Conservation (phyloP, 2,797 vertebrate species). For the Eulemur mongoz region DNA sequence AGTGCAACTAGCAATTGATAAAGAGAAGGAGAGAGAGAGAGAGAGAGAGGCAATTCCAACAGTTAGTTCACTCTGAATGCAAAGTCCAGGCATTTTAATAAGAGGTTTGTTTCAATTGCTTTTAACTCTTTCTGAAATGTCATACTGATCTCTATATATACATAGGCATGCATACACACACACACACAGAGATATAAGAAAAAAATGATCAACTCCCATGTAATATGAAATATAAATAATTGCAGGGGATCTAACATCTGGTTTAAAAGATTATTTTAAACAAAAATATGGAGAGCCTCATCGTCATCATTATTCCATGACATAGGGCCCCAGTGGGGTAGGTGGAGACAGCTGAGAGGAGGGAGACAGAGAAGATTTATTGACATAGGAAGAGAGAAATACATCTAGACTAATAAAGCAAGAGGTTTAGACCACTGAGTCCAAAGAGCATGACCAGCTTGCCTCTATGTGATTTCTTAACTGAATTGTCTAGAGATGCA, state of each 20-base stretch:
- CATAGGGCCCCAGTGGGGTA: not conserved
- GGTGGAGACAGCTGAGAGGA: not conserved
- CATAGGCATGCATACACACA: rapidly evolving
- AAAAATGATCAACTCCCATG: not conserved
- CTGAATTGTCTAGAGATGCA: not conserved
- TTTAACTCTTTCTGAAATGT: not conserved
- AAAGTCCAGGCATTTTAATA: conserved; percentile 24
- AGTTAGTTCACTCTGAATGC: not conserved
- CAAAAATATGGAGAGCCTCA: not conserved
- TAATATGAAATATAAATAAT: not conserved
- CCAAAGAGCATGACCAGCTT: not conserved
- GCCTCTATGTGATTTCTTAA: not conserved
- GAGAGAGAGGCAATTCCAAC: not conserved
- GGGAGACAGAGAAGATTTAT: not conserved
- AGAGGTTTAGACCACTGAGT: not conserved
- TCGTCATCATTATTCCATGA: not conserved
- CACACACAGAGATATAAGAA: not conserved
- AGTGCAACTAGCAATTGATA: not conserved
- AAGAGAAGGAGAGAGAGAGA: not conserved
- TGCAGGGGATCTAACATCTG: not conserved
- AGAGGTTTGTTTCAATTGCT: not conserved
- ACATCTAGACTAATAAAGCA: not conserved
- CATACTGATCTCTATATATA: not conserved
- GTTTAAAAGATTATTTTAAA: not conserved
- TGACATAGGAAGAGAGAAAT: not conserved